phyloP scores from a whole-genome alignment of 1,140 invertebrate species.

The Drosophila lini region DNA sequence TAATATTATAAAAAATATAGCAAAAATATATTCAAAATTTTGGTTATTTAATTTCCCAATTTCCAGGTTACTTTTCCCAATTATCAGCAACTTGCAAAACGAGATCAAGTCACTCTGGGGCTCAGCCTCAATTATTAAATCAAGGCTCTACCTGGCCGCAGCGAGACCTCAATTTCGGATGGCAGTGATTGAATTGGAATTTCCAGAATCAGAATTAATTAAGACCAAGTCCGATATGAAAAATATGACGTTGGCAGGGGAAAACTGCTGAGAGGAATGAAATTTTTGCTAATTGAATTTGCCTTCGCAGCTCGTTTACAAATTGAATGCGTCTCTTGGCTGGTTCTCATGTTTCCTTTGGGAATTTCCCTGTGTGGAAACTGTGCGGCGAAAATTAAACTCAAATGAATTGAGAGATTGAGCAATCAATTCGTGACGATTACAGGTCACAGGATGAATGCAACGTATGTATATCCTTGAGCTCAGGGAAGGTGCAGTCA shows the following conservation, averaged over 20 bases:
- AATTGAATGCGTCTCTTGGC: slow-evolving; percentile 19
- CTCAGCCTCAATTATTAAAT: slow-evolving; percentile 31
- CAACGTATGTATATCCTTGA: slow-evolving; percentile 4
- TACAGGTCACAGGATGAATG: slow-evolving; percentile 33
- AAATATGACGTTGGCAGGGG: slow-evolving; percentile 22
- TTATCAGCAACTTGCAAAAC: slow-evolving; percentile 11
- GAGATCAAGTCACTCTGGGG: neutral
- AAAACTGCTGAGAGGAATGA: slow-evolving; percentile 42
- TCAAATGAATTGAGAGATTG: slow-evolving; percentile 43
- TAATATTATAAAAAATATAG: neutral
- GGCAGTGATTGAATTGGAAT: slow-evolving; percentile 38
- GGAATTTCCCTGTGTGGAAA: slow-evolving; percentile 3
- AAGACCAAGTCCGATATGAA: slow-evolving; percentile 30
- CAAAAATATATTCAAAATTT: neutral
- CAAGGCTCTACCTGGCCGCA: slow-evolving; percentile 31
- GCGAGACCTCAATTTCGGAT: slow-evolving; percentile 28
- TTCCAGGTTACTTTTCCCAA: neutral
- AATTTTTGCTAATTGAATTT: slow-evolving; percentile 47
- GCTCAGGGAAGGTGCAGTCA: slow-evolving; percentile 1
- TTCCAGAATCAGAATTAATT: slow-evolving; percentile 43
- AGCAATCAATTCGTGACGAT: slow-evolving; percentile 41
- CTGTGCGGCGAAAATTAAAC: slow-evolving; percentile 46
- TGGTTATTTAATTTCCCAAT: neutral
- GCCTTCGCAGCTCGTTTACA: slow-evolving; percentile 5
- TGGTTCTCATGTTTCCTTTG: neutral